These are phyloP conservation scores for Sphenopsis melanotis DNA, from an alignment of 2,797 vertebrate species.

Conservation along the genomic window DNA sequence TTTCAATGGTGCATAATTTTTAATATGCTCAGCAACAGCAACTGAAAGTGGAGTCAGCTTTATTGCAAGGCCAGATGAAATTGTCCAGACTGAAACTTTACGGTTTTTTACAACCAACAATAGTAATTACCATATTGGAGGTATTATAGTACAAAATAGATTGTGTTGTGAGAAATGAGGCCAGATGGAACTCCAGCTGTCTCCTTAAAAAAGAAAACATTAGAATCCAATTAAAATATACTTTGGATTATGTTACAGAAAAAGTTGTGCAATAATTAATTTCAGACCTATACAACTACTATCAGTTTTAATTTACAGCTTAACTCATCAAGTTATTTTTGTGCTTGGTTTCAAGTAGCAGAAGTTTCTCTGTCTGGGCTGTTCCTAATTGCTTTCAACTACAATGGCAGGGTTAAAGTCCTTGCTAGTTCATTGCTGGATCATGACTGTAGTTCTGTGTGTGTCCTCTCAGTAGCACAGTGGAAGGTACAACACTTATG, in stretches of 20 bases:
- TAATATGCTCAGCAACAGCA: neutral
- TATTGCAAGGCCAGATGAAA: constrained; percentile 16
- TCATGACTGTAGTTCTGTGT: neutral
- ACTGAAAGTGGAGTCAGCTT: constrained; percentile 3
- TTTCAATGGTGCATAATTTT: neutral
- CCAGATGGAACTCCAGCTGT: constrained; percentile 68
- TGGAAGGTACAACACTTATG: neutral
- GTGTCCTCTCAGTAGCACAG: neutral
- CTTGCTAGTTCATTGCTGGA: constrained; percentile 4
- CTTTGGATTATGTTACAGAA: constrained; percentile 31
- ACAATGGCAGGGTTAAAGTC: neutral
- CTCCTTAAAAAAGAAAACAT: constrained; percentile 49
- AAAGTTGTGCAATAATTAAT: constrained; percentile 54
- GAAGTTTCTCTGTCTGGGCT: neutral
- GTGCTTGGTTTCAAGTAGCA: constrained; percentile 38
- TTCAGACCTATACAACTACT: constrained; percentile 2
- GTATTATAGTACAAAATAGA: constrained; percentile 39
- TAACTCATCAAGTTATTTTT: neutral
- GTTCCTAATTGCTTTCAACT: neutral
- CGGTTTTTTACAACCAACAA: neutral
- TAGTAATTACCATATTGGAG: constrained; percentile 47
- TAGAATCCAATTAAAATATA: constrained; percentile 58
- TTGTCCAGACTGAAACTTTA: neutral
- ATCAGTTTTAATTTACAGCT: neutral
- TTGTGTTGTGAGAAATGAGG: constrained; percentile 40